Evolutionary conservation across 2,888 invertebrate species (phyloP).

Genomic region (Ptilodon capucinus): DNA sequence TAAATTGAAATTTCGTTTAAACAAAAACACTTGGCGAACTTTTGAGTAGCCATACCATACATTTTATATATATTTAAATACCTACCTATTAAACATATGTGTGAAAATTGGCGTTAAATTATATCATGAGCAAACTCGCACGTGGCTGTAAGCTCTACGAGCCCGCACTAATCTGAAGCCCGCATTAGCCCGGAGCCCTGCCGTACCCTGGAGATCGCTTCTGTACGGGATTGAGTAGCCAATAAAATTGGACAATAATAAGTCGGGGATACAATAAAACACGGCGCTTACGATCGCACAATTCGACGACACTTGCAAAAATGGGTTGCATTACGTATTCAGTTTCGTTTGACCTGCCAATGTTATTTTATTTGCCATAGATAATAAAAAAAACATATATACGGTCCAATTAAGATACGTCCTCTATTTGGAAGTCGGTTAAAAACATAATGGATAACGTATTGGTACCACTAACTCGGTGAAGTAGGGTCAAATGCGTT

Average conservation of each 20-base stretch:
- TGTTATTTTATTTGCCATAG: background rate
- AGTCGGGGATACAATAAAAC: slow-evolving; percentile 60
- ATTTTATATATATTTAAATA: no score
- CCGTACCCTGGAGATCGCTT: slow-evolving; percentile 7
- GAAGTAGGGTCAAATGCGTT: no score
- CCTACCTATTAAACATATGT: no score
- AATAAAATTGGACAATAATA: slow-evolving; percentile 57
- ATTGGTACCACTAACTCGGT: no score
- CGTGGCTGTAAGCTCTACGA: background rate
- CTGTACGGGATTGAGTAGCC: slow-evolving; percentile 25
- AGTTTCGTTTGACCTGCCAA: background rate
- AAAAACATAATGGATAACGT: no score
- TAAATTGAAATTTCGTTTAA: no score
- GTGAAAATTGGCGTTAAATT: no score
- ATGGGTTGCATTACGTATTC: slow-evolving; percentile 39
- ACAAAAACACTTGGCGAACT: no score
- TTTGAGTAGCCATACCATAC: no score
- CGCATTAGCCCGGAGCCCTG: background rate
- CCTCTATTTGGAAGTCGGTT: no score
- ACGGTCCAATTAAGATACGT: no score
- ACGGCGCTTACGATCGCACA: slow-evolving; percentile 53
- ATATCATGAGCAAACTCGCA: background rate
- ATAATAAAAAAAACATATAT: background rate
- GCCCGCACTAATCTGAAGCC: background rate
- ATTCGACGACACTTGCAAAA: slow-evolving; percentile 64